Evolutionary conservation across 2,113 vertebrate species (phyloP), one percentile per base, ranked within the genome.

Genomic region (Petrocephalus microphthalmus): DNA sequence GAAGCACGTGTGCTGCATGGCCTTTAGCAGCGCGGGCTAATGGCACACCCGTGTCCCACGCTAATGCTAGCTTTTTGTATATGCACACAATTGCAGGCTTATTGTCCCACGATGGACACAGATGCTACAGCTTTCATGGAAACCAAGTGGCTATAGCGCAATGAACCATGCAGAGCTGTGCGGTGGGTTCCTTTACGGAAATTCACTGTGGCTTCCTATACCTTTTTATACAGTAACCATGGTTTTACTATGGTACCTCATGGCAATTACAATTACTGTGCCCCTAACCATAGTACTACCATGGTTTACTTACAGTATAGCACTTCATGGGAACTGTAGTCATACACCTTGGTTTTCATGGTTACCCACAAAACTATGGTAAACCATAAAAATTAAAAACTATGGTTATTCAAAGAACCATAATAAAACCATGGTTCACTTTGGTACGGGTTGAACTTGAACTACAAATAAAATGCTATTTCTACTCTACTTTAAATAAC

Each of bases 111-210:
- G 54, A 60, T 60, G 85, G 60, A 37, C 37, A 37, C n/a, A 45
- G 53, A 86, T 42, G 33, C 51, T 87, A n/a, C 42, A 22, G 67
- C 54, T 78, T 53, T 51, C 87, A 87, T 87, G 67, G 49, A 78
- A 87, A 87, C 87, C 37, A 60, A 57, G 53, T 29, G 54, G 17
- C 52, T 20, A 22, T 20, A 37, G 15, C 8, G 37, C 60, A 2
- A 37, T 78, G 25, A 53, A 85, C 87, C 2, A 1, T 74, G 29
- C 5, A 1, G 15, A 20, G 11, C n/a, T 37, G 33, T 29, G 25
- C 47, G 33, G 71, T 13, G n/a, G 5, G 13, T 42, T 42, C 42
- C 42, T 42, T 42, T 42, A 42, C 42, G 42, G 42, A 42, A 42
- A 42, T 42, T 42, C 42, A 42, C 42, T 42, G 42, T 42, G 42